These are phyloP conservation scores for Acronicta alni DNA, from an alignment of 2,888 invertebrate species.

Conservation along the genomic window DNA sequence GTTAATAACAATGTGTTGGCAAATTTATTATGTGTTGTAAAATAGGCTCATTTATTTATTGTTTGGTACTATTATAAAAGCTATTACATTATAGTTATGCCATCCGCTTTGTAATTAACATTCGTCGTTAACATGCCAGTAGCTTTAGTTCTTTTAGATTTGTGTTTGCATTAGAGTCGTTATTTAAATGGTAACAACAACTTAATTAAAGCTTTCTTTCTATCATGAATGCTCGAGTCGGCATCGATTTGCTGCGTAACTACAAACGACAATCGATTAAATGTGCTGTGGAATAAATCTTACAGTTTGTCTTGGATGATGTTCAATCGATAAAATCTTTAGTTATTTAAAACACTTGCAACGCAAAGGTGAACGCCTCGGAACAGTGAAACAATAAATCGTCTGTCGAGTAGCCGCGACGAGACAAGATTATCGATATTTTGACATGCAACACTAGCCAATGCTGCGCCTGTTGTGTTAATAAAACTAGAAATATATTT, in stretches of 20 bases:
- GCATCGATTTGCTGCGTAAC: slow-evolving; percentile 33
- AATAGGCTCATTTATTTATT: slow-evolving; percentile 46
- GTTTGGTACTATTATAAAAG: slow-evolving; percentile 44
- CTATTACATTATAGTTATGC: slow-evolving; percentile 38
- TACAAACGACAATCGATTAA: slow-evolving; percentile 38
- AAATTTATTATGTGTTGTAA: slow-evolving; percentile 53
- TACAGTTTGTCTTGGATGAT: slow-evolving; percentile 55
- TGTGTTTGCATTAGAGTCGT: slow-evolving; percentile 25
- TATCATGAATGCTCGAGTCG: slow-evolving; percentile 35
- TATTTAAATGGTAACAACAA: slow-evolving; percentile 41
- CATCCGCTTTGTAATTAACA: slow-evolving; percentile 48
- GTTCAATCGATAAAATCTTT: slow-evolving; percentile 74
- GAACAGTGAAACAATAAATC: slow-evolving; percentile 76
- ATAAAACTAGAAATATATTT: slow-evolving; percentile 11
- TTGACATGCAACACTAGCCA: slow-evolving; percentile 65
- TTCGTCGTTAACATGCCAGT: slow-evolving; percentile 43
- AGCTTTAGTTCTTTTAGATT: slow-evolving; percentile 29
- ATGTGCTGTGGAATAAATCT: slow-evolving; percentile 43
- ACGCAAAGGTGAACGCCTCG: slow-evolving; percentile 72
- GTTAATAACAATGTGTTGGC: slow-evolving; percentile 56
- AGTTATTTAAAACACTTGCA: slow-evolving; percentile 73
- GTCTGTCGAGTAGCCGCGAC: slow-evolving; percentile 63
- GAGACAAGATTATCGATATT: slow-evolving; percentile 72
- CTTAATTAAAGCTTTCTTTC: slow-evolving; percentile 34
- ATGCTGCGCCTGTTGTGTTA: slow-evolving; percentile 9